Conservation (phyloP, 2,888 invertebrate species). For the Zaprionus obscuricornis region DNA sequence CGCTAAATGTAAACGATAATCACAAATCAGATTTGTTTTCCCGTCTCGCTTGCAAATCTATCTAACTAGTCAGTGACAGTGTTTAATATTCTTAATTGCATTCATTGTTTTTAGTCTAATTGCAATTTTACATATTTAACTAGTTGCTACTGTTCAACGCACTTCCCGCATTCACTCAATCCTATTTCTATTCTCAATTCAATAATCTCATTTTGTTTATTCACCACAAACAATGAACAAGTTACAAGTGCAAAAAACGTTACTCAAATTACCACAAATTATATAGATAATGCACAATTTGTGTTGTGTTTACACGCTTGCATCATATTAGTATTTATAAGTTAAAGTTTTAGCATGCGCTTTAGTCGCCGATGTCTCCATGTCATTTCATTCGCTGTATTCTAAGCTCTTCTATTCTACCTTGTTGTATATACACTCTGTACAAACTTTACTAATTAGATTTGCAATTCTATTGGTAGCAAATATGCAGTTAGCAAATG, state of each 20-base stretch:
- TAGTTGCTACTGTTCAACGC: slow-evolving; percentile 48
- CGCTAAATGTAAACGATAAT: slow-evolving; percentile 38
- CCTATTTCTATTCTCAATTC: slow-evolving; percentile 2
- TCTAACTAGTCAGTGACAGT: slow-evolving; percentile 15
- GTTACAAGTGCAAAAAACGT: slow-evolving; percentile 49
- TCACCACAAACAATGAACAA: slow-evolving; percentile 61
- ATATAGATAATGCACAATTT: slow-evolving; percentile 59
- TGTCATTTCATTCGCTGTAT: no score
- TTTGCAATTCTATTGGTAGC: slow-evolving; percentile 59
- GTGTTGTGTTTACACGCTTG: slow-evolving; percentile 66
- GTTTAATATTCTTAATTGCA: slow-evolving; percentile 27
- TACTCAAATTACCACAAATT: slow-evolving; percentile 65
- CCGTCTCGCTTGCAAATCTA: slow-evolving; percentile 39
- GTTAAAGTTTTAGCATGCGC: no score
- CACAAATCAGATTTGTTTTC: slow-evolving; percentile 38
- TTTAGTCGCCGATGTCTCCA: no score
- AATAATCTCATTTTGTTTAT: slow-evolving; percentile 59
- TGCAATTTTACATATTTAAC: slow-evolving; percentile 31
- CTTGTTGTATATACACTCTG: background rate
- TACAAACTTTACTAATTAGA: slow-evolving; percentile 60
- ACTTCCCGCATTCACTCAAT: slow-evolving; percentile 34
- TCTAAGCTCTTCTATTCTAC: slow-evolving; percentile 1
- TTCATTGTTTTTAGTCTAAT: slow-evolving; percentile 23
- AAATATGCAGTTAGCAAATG: slow-evolving; percentile 15
- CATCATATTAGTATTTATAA: slow-evolving; percentile 70